Evolutionary conservation across 2,113 vertebrate genomes (phyloP), one percentile per base, ranked within the genome.

Genomic region (Axis porcinus): DNA sequence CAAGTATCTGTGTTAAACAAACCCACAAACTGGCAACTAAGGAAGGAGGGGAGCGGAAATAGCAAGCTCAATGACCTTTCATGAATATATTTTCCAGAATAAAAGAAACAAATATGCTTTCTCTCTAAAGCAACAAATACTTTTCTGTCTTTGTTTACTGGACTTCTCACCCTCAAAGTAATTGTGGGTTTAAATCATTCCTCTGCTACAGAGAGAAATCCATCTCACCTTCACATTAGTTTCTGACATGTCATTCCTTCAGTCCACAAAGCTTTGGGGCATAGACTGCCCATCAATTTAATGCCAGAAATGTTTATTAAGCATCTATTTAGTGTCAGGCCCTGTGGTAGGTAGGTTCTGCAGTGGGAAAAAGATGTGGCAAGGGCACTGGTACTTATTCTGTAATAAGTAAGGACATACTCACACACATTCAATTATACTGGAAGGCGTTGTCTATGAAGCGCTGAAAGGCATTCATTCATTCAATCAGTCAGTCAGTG

Each of bases 81-180:
- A 86, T 95, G 17, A 81, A 88, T 89, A 58, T 45, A 74, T 85
- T 81, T 97, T 91, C 28, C 76, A 82, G 52, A 74, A 86, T 36
- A 86, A 97, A 96, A 83, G 89, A 94, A 94, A 89, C 36, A 92
- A 95, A 95, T 45, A 74, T 1, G 33, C 16, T 79, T 96, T 85
- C 57, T 78, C 28, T 47, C 14, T 60, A 94, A 86, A 81, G 78
- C 36, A 62, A 95, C 33, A 79, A 85, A 36, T 70, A 58, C 7
- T 17, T 45, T 78, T 89, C 67, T 85, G 82, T 36, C 88, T 95
- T 95, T 86, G 58, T 81, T 94, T 70, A 70, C 43, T 89, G 43
- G 83, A 19, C 40, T 91, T 87, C 60, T 74, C 14, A 45, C 27
- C 50, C 12, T 52, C 23, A 17, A 2, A 52, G 57, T 60, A 64